These are phyloP conservation scores for Fragum sueziense DNA, from an alignment of 2,888 invertebrate genomes.

Conservation along the genomic window DNA sequence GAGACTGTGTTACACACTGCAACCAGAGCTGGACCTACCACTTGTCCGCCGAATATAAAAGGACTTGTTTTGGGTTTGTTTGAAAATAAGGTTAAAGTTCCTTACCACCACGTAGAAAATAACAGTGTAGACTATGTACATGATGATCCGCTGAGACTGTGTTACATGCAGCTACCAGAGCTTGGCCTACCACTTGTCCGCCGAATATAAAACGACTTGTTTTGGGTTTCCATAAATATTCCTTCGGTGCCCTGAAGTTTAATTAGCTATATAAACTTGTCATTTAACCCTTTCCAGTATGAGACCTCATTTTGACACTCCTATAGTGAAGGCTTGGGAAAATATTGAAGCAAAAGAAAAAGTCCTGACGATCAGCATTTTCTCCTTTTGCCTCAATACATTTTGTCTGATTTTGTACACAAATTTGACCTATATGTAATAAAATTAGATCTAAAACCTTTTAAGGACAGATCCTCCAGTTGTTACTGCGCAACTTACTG, in stretches of 20 bases:
- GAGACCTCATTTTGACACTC: not conserved
- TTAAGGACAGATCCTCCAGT: too few species aligned
- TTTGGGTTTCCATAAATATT: constrained; percentile 72
- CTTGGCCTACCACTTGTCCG: constrained; percentile 82
- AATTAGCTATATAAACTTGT: too few species aligned
- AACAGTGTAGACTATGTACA: constrained; percentile 82
- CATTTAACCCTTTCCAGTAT: not conserved
- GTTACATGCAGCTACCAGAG: constrained; percentile 81
- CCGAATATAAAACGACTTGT: constrained; percentile 80
- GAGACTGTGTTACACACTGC: constrained; percentile 82
- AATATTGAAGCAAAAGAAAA: too few species aligned
- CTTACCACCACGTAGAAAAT: constrained; percentile 81
- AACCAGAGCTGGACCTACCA: constrained; percentile 82
- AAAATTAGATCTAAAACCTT: too few species aligned
- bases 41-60: constrained; percentile 82
- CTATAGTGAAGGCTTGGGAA: not conserved
- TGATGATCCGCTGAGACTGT: constrained; percentile 80
- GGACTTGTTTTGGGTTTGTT: constrained; percentile 62
- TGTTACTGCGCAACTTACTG: too few species aligned
- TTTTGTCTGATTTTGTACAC: too few species aligned
- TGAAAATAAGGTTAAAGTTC: too few species aligned
- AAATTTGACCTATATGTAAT: too few species aligned
- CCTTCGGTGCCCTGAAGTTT: constrained; percentile 65
- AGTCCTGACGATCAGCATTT: too few species aligned
- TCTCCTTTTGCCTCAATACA: too few species aligned